A percentile compares a stretch with the other conserved stretches of the same genome.
Evolutionary conservation across 2,113 vertebrate genomes (phyloP).

Genomic region (Salminus brasiliensis): DNA sequence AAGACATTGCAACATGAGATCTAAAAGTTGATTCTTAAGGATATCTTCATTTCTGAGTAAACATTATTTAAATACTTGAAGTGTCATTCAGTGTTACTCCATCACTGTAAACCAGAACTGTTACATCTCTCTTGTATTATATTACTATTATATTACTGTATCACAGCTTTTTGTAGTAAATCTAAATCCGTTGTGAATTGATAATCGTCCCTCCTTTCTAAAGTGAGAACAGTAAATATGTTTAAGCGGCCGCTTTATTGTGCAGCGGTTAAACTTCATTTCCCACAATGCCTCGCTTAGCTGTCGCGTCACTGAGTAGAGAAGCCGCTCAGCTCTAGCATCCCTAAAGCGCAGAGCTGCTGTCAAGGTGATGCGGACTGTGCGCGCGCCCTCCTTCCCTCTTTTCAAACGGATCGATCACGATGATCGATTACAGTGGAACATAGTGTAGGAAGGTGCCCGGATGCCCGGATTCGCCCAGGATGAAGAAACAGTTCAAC

Average conservation of each 20-base stretch:
- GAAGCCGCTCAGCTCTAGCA: not conserved
- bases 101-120: too few relatives aligned
- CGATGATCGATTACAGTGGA: not conserved
- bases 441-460: not conserved
- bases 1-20: too few relatives aligned
- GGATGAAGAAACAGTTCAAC: conserved; percentile 98
- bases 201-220: too few relatives aligned
- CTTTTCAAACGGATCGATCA: not conserved
- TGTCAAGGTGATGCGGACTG: not conserved
- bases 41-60: too few relatives aligned
- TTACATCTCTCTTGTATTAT: too few relatives aligned
- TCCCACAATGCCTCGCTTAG: not conserved
- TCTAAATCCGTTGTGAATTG: too few relatives aligned
- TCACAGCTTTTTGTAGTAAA: too few relatives aligned
- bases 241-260: not conserved
- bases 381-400: not conserved
- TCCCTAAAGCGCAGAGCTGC: not conserved
- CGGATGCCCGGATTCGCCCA: not conserved
- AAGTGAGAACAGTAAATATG: too few relatives aligned
- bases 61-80: too few relatives aligned
- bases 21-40: too few relatives aligned
- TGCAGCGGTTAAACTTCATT: not conserved
- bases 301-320: not conserved
- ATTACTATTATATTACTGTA: too few relatives aligned
- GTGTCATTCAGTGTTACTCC: too few relatives aligned